These are phyloP conservation scores for Grantiella picta DNA, from an alignment of 2,113 vertebrate genomes.

Conservation along the genomic window DNA sequence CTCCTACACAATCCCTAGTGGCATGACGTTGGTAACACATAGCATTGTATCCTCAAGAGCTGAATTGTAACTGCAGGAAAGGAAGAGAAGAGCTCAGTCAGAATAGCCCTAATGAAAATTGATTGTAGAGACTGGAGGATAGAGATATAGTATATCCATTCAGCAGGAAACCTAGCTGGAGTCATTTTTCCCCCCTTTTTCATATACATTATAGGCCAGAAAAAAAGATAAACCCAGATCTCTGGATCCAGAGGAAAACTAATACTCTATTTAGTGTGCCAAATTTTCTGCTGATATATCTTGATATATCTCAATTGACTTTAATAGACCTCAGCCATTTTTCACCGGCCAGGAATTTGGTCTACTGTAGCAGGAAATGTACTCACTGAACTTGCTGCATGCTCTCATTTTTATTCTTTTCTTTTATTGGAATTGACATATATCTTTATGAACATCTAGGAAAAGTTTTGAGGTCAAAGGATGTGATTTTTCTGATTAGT, in stretches of 20 bases:
- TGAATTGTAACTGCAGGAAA: not conserved
- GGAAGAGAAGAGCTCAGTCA: not conserved
- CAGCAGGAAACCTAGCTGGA: not conserved
- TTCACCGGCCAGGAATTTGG: not conserved
- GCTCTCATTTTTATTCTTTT: not conserved
- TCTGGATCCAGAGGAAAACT: slow-evolving; percentile 5
- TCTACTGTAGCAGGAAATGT: not conserved
- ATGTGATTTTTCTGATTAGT: not conserved
- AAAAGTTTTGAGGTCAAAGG: not conserved
- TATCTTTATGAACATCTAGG: not conserved
- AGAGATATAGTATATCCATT: not conserved
- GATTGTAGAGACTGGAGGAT: not conserved
- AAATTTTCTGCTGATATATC: slow-evolving; percentile 33
- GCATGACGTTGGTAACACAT: not conserved
- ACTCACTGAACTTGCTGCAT: not conserved
- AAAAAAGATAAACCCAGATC: slow-evolving; percentile 44
- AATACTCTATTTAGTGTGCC: slow-evolving; percentile 4
- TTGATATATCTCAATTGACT: slow-evolving; percentile 19
- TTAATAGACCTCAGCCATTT: not conserved
- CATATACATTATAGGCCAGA: not conserved
- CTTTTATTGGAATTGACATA: not conserved
- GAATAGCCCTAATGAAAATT: slow-evolving; percentile 48
- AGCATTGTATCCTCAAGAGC: not conserved
- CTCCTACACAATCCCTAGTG: not conserved
- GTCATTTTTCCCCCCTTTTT: not conserved